Conservation (phyloP, 37 sponge, comb jelly and placozoan species). For the Ianthella basta region DNA sequence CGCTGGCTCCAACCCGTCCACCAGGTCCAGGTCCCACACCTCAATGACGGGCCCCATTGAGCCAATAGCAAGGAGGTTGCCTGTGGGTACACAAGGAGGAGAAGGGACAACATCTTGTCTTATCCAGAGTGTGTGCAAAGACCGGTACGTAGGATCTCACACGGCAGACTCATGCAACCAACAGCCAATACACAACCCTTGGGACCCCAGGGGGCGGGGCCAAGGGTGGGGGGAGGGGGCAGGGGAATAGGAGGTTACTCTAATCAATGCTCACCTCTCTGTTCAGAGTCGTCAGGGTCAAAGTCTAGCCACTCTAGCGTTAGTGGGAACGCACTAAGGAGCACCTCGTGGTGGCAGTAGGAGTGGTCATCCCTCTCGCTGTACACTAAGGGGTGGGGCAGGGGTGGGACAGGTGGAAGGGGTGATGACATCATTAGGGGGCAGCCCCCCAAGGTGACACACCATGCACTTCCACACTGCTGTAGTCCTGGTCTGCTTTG, state of each 20-base stretch:
- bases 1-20: slow-evolving; percentile 85
- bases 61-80: slow-evolving; percentile 84
- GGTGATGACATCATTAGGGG: too few species aligned
- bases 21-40: slow-evolving; percentile 95
- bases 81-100: slow-evolving; percentile 27
- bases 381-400: slow-evolving; percentile 38
- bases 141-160: too few species aligned
- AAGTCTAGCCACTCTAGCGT: slow-evolving; percentile 90
- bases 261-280: slow-evolving; percentile 44
- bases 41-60: slow-evolving; percentile 89
- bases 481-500: slow-evolving; percentile 91
- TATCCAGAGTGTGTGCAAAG: too few species aligned
- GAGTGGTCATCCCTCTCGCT: slow-evolving; percentile 61
- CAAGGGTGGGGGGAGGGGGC: too few species aligned
- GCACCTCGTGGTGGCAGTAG: slow-evolving; percentile 87
- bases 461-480: slow-evolving; percentile 91
- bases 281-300: slow-evolving; percentile 73
- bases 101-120: background rate
- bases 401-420: background rate
- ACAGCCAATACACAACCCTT: too few species aligned
- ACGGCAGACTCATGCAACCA: too few species aligned
- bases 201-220: too few species aligned
- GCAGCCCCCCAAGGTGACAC: background rate
- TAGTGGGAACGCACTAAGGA: slow-evolving; percentile 88
- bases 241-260: too few species aligned